These are phyloP conservation scores for Tetranychus piercei DNA, from an alignment of 2,888 invertebrate species.

Conservation along the genomic window DNA sequence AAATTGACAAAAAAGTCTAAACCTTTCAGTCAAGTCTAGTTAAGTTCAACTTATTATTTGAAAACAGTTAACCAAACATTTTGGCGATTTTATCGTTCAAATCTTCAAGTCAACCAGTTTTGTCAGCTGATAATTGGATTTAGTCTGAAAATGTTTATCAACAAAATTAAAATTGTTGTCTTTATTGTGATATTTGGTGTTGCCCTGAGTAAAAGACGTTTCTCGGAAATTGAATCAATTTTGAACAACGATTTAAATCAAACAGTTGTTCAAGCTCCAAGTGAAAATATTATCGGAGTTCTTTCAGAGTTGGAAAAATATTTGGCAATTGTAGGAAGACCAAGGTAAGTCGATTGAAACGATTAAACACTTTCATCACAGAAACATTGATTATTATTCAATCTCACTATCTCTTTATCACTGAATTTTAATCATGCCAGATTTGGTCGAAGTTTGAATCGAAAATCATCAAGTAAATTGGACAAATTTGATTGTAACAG, in stretches of 20 bases:
- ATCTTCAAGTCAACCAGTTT: no score
- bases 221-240: not conserved
- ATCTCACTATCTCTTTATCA: not conserved
- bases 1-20: no score
- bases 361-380: not conserved
- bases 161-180: not conserved
- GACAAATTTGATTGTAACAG: no score
- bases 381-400: not conserved
- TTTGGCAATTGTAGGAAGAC: conserved; percentile 8
- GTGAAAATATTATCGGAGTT: not conserved
- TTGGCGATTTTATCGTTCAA: no score
- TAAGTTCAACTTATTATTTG: no score
- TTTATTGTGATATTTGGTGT: not conserved
- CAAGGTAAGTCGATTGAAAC: not conserved
- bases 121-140: no score
- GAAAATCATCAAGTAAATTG: not conserved
- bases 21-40: no score
- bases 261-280: not conserved
- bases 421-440: not conserved
- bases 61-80: no score
- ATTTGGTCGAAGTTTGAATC: not conserved
- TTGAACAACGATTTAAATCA: not conserved
- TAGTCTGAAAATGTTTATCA: no score
- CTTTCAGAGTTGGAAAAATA: conserved; percentile 9
- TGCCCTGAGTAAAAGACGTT: not conserved